Conservation (phyloP, 2,113 vertebrate genomes). For the Cervus canadensis region DNA sequence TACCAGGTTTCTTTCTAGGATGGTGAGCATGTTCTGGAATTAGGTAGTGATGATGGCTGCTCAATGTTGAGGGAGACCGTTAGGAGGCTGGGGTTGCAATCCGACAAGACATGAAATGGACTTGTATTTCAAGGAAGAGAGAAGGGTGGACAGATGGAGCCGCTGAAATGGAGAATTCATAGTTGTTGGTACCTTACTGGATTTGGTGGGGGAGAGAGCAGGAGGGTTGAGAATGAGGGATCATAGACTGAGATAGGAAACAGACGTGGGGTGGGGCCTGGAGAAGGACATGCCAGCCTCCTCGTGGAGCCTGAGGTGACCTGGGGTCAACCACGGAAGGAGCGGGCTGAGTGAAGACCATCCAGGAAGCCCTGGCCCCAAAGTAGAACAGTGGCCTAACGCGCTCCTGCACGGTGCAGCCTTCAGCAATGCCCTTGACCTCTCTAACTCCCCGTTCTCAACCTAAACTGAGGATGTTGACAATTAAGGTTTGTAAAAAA, state of each 20-base stretch:
- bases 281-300: background rate
- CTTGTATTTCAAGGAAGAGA: background rate
- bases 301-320: background rate
- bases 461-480: background rate
- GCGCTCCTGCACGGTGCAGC: accelerated
- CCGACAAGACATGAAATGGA: background rate
- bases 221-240: background rate
- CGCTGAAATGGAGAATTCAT: background rate
- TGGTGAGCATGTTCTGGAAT: background rate
- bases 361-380: background rate
- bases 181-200: background rate
- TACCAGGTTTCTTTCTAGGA: background rate
- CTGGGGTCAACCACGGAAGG: too few relatives aligned
- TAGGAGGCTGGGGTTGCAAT: background rate
- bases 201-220: background rate
- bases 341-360: accelerated
- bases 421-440: background rate
- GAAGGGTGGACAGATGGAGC: too few relatives aligned
- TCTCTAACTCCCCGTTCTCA: background rate
- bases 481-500: background rate
- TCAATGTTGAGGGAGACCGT: too few relatives aligned
- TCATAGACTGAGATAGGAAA: background rate
- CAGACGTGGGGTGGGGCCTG: accelerated
- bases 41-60: background rate
- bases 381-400: background rate